Evolutionary conservation across 2,888 invertebrate genomes (phyloP).

Genomic region (Polymixis flavicincta): DNA sequence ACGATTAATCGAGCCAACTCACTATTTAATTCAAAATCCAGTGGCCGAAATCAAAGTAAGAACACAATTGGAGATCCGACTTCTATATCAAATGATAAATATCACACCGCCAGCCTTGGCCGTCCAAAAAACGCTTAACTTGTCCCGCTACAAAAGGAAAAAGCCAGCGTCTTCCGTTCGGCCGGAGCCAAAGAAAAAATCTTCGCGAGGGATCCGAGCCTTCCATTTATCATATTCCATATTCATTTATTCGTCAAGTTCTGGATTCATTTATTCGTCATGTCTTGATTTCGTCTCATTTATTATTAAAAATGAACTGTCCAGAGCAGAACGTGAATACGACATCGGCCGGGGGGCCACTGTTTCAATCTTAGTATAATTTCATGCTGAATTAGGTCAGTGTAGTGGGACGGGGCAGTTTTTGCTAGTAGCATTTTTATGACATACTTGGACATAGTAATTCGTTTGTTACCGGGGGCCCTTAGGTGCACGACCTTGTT

Average conservation of each 20-base stretch:
- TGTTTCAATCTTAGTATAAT: slow-evolving; percentile 89
- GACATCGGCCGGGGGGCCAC: slow-evolving; percentile 86
- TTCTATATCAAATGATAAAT: slow-evolving; percentile 90
- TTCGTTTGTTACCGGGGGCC: slow-evolving; percentile 29
- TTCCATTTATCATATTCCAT: slow-evolving; percentile 91
- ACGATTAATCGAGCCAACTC: slow-evolving; percentile 54
- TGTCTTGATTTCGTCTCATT: slow-evolving; percentile 91
- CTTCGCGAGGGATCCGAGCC: slow-evolving; percentile 89
- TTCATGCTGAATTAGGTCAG: slow-evolving; percentile 87
- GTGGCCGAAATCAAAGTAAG: slow-evolving; percentile 79
- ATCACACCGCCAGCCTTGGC: slow-evolving; percentile 85
- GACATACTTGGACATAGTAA: slow-evolving; percentile 21
- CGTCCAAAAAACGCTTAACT: slow-evolving; percentile 90
- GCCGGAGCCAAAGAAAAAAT: slow-evolving; percentile 90
- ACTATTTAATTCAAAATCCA: slow-evolving; percentile 69
- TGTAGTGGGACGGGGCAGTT: slow-evolving; percentile 66
- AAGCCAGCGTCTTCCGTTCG: slow-evolving; percentile 90
- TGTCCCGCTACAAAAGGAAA: slow-evolving; percentile 90
- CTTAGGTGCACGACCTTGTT: slow-evolving; percentile 63
- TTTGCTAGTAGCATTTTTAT: slow-evolving; percentile 62
- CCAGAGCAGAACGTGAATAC: slow-evolving; percentile 86
- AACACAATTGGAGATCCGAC: slow-evolving; percentile 85
- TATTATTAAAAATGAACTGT: slow-evolving; percentile 92
- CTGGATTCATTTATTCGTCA: slow-evolving; percentile 91
- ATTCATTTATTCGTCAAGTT: slow-evolving; percentile 91